Conservation (phyloP, 2,888 invertebrate genomes). For the Archips xylosteana region DNA sequence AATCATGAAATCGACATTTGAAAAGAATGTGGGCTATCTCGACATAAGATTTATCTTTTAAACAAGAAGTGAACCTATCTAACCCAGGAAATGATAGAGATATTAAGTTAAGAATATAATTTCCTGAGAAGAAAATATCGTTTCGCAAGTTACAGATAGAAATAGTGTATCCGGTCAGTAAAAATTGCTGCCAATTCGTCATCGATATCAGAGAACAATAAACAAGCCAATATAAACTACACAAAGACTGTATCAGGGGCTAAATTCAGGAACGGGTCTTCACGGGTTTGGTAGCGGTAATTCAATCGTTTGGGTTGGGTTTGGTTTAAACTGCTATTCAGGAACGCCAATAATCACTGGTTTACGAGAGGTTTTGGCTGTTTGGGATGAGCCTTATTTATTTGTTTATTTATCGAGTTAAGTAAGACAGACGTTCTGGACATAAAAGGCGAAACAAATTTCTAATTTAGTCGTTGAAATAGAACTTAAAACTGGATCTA, state of each 20-base stretch:
- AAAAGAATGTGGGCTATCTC: background rate
- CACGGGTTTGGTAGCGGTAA: too few species aligned
- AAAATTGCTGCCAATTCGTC: background rate
- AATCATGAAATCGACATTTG: background rate
- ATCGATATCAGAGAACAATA: background rate
- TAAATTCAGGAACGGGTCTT: too few species aligned
- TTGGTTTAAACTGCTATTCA: too few species aligned
- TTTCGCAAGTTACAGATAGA: conserved; percentile 5
- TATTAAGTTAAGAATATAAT: conserved; percentile 7
- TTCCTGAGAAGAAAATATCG: conserved; percentile 9
- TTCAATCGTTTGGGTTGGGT: too few species aligned
- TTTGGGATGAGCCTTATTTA: too few species aligned
- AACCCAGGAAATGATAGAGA: conserved; percentile 7
- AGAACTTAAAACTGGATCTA: too few species aligned
- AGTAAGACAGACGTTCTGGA: too few species aligned
- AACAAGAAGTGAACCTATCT: background rate
- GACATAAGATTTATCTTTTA: background rate
- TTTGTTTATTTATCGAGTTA: too few species aligned
- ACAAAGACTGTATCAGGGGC: background rate
- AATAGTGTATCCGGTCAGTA: background rate
- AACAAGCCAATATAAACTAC: background rate
- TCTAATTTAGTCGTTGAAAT: too few species aligned
- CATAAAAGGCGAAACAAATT: too few species aligned
- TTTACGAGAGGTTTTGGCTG: too few species aligned
- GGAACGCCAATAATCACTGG: too few species aligned